phyloP scores from a whole-genome alignment of 2,113 vertebrate genomes.

The Grantiella picta region DNA sequence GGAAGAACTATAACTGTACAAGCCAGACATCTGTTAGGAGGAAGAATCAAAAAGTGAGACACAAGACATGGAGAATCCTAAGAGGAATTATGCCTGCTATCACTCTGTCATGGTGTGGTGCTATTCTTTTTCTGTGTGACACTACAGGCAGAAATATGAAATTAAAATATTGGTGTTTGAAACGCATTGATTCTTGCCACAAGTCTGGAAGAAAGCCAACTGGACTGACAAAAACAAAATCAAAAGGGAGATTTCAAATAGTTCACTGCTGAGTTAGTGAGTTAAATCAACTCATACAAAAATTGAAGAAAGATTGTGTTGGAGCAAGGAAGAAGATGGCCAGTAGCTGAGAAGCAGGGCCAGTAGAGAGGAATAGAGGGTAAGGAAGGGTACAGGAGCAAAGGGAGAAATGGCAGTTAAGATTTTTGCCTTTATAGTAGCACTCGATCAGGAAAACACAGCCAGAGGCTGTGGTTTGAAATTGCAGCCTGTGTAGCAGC shows the following conservation, averaged over 20 bases:
- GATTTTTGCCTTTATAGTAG: background rate
- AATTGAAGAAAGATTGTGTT: background rate
- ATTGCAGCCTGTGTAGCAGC: background rate
- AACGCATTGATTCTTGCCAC: background rate
- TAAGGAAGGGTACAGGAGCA: background rate
- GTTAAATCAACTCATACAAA: background rate
- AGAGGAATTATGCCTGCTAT: background rate
- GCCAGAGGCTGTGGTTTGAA: conserved; percentile 1
- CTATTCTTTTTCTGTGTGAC: background rate
- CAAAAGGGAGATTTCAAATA: background rate
- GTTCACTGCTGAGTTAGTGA: background rate
- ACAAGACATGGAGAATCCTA: background rate
- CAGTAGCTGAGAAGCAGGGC: background rate
- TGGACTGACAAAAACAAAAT: background rate
- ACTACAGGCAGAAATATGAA: background rate
- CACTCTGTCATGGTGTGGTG: background rate
- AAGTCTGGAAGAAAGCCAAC: background rate
- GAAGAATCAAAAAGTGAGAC: background rate
- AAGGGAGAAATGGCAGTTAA: background rate
- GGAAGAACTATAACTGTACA: background rate
- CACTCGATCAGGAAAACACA: background rate
- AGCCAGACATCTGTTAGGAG: background rate
- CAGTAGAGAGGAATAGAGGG: background rate
- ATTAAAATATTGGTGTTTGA: background rate
- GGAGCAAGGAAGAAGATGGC: background rate